Evolutionary conservation across 2,888 invertebrate genomes (phyloP), one percentile per base, ranked within the genome.

Genomic region (Aquatica leii): DNA sequence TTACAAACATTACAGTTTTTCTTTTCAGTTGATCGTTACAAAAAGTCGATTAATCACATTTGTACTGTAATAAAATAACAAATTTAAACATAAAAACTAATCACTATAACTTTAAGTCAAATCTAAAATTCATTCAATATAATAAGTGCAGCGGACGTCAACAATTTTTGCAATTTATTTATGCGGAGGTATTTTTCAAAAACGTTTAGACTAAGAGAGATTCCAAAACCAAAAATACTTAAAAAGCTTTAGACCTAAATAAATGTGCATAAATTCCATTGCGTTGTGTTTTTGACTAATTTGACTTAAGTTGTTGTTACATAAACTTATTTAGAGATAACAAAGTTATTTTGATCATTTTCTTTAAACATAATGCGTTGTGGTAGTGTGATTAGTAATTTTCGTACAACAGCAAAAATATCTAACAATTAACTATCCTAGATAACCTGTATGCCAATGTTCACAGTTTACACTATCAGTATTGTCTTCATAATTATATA

Each of bases 391-490:
- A 50, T 60, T 55, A 55, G 15, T 63, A 56, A 49, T 73, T 70
- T 72, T 67, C 72, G 71, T 73, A 72, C 72, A 69, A 71, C 68
- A 73, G 72, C 71, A 66, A 69, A 72, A 69, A 65, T 62, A 60
- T 56, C 67, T 65, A 62, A 69, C 68, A 70, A 58, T 67, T 65
- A 67, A 71, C 74, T 76, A 77, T 69, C 62, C 74, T 76, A 76
- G 70, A 64, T 72, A 75, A 76, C 75, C 76, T 76, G 77, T 76
- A 75, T 74, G 70, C 70, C 73, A 74, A 70, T 73, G 73, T 75
- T 73, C 73, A 74, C 73, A 74, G 72, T 71, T 75, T 74, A 60
- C 69, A 73, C 72, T 69, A 74, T 74, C 71, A 69, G 75, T 77
- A 77, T 77, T 77, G 77, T 77, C 76, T 73, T 72, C 69, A 69